Percentiles rank a stretch among this genome's conserved stretches.
Conservation (phyloP, 2,113 vertebrate genomes). For the Eolophus roseicapilla region DNA sequence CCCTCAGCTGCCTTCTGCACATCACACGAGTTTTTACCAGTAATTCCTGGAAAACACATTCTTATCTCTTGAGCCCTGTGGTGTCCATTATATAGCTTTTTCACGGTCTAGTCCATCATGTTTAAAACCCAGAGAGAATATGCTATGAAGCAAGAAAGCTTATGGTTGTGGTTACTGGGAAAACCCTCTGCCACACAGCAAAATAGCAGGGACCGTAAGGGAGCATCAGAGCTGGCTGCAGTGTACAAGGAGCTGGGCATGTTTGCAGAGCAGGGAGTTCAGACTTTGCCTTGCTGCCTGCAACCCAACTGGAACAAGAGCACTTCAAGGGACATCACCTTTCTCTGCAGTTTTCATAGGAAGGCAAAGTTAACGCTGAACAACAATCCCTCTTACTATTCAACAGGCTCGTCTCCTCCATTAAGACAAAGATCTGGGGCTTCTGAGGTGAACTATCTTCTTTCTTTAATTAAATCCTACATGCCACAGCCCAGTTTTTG, state of each 20-base stretch:
- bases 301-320: neutral
- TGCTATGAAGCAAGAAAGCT: neutral
- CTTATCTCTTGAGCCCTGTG: neutral
- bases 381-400: neutral
- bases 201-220: neutral
- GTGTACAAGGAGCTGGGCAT: neutral
- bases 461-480: neutral
- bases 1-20: neutral
- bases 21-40: neutral
- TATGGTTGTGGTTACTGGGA: neutral
- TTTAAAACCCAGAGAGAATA: neutral
- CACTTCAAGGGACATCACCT: neutral
- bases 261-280: neutral
- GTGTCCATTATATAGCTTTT: neutral
- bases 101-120: neutral
- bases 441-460: neutral
- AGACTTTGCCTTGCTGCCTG: neutral
- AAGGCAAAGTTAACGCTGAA: neutral
- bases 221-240: neutral
- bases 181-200: neutral
- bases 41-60: neutral
- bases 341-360: neutral
- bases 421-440: neutral
- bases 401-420: neutral
- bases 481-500: neutral